phyloP scores from a whole-genome alignment of 2,888 invertebrate genomes.

The Mythimna lalbum region DNA sequence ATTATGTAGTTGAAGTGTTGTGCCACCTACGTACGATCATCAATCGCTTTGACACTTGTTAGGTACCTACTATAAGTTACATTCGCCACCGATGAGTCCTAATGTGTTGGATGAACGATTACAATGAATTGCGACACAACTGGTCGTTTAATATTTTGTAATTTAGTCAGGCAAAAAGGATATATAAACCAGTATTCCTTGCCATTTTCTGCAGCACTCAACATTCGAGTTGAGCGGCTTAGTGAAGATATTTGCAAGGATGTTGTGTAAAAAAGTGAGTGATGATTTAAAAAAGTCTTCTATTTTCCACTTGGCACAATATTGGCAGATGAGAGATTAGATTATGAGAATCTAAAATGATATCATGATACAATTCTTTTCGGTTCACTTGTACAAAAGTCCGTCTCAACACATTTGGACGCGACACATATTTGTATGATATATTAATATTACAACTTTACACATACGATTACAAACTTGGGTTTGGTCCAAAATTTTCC shows the following conservation, averaged over 20 bases:
- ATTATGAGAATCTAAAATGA: neutral
- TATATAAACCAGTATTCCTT: too few species aligned
- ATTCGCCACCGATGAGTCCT: conserved; percentile 19
- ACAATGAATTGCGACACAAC: neutral
- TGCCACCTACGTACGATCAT: conserved; percentile 10
- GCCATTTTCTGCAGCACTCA: neutral
- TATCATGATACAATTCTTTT: neutral
- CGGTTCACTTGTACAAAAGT: neutral
- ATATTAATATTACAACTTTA: conserved; percentile 37
- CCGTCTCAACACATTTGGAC: conserved; percentile 28
- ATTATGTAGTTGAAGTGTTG: conserved; percentile 15
- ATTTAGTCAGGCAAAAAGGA: neutral
- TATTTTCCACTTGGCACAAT: conserved; percentile 1
- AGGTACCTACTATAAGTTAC: conserved; percentile 28
- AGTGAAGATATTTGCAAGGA: neutral
- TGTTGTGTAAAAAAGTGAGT: neutral
- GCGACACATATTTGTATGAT: conserved; percentile 23
- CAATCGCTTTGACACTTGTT: conserved; percentile 32
- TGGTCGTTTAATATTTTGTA: neutral
- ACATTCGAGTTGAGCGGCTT: neutral
- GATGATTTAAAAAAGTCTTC: neutral
- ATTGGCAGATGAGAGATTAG: neutral
- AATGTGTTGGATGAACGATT: conserved; percentile 34
- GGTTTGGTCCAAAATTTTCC: conserved; percentile 60
- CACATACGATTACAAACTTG: conserved; percentile 31